Evolutionary conservation across 37 sponge, comb jelly and placozoan genomes (phyloP).

Genomic region (Mnemiopsis leidyi): DNA sequence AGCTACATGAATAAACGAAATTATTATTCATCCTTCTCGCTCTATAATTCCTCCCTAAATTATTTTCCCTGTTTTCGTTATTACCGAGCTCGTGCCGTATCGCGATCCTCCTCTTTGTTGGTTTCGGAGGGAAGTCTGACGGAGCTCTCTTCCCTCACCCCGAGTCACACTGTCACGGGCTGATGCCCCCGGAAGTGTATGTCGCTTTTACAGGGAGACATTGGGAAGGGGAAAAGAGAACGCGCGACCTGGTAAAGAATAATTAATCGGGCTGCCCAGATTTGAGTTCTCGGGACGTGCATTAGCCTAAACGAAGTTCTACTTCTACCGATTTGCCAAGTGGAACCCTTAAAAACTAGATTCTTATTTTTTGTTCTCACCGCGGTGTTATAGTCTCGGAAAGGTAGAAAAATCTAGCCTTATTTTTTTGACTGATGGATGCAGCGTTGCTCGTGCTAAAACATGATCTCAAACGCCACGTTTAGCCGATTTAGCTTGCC

Average conservation of each 20-base stretch:
- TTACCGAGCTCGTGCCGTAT: too few species aligned
- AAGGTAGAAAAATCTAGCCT: not conserved
- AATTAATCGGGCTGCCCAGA: not conserved
- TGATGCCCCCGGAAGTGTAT: not conserved
- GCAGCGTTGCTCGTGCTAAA: not conserved
- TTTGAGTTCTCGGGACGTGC: not conserved
- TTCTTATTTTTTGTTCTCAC: not conserved
- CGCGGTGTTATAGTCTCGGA: not conserved
- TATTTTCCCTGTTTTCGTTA: too few species aligned
- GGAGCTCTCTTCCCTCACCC: not conserved
- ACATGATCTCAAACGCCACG: not conserved
- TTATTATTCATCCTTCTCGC: too few species aligned
- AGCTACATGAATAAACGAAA: too few species aligned
- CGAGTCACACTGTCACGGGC: not conserved
- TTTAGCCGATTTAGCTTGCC: not conserved
- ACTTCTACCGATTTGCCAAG: not conserved
- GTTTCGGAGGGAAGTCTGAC: not conserved
- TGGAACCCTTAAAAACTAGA: not conserved
- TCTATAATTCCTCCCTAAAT: too few species aligned
- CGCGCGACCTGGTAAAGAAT: not conserved
- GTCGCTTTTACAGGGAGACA: not conserved
- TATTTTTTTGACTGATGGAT: not conserved
- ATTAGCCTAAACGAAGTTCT: not conserved
- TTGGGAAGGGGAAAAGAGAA: not conserved
- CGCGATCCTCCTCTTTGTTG: too few species aligned